A percentile compares a stretch with the other conserved stretches of the same genome.
Evolutionary conservation across 64 coral and sea anemone genomes (phyloP).

Genomic region (Orbicella faveolata): DNA sequence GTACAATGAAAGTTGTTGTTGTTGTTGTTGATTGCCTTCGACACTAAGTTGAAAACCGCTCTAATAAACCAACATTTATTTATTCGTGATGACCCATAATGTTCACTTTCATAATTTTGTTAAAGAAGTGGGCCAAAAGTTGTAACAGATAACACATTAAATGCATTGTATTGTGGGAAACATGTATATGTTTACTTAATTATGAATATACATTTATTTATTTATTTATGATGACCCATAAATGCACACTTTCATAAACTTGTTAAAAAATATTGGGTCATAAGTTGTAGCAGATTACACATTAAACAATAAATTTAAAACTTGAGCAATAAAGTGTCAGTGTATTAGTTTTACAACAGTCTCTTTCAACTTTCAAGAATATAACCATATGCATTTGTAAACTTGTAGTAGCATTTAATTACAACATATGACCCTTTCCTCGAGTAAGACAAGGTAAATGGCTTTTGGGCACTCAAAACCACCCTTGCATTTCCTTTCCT

Average conservation of each 20-base stretch:
- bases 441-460: constrained; percentile 35
- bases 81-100: too few relatives aligned
- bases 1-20: too few relatives aligned
- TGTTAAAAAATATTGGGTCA: constrained; percentile 31
- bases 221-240: too few relatives aligned
- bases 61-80: too few relatives aligned
- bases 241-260: neutral
- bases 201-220: too few relatives aligned
- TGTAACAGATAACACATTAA: too few relatives aligned
- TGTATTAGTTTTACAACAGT: constrained; percentile 9
- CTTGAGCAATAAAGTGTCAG: constrained; percentile 25
- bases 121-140: too few relatives aligned
- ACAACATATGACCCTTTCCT: constrained; percentile 28
- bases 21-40: too few relatives aligned
- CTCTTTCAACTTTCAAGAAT: constrained; percentile 2
- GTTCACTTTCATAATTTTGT: too few relatives aligned
- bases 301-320: constrained; percentile 20
- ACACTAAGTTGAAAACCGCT: too few relatives aligned
- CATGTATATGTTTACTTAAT: too few relatives aligned
- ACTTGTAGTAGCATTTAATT: constrained; percentile 29
- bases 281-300: constrained; percentile 38
- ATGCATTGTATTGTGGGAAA: too few relatives aligned
- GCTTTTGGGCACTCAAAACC: constrained; percentile 31
- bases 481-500: constrained; percentile 22
- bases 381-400: constrained; percentile 51